Base-by-base conservation (phyloP, 2,888 invertebrate species). In the Frankliniella intonsa region DNA sequence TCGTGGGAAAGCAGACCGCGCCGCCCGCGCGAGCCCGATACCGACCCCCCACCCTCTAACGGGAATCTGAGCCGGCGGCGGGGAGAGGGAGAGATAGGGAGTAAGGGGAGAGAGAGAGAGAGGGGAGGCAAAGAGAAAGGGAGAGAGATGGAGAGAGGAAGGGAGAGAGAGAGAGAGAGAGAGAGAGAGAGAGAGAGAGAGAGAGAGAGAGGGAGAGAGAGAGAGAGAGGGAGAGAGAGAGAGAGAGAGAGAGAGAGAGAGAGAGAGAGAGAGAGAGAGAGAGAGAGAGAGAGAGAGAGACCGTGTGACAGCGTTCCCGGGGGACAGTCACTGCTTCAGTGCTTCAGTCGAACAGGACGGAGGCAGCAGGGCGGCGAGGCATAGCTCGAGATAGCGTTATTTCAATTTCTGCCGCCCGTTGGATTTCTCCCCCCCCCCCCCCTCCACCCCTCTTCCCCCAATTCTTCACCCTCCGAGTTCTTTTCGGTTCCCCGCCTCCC, bases 141-240 rank as follows among this genome's bases (percentile, higher is more conserved):
- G 69, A 19, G 65, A n/a, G n/a, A 9, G n/a, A 69, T 0, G 0
- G 22, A n/a, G 69, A 69, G 5, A 11, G 69, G 25, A 12, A 25
- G 69, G 12, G 69, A 25, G 69, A 76, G 69, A 76, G 69, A 76
- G 69, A 76, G 69, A 76, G 69, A 76, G 69, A 76, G 69, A 25
- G 69, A 25, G 69, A 76, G 69, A 76, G 69, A 76, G 69, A 69
- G 69, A 69, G 69, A 69, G 69, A 69, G 69, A 69, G 69, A 69
- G 22, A 69, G 69, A 69, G 69, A 76, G 69, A 76, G 69, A 76
- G 69, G 9, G 69, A 76, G 25, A 76, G 69, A 65, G 65, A n/a
- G 65, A 65, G 65, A 65, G 65, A 65, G 65, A 65, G 65, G n/a
- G 65, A 65, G 65, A 65, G 65, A n/a, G 65, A 65, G 65, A n/a